A percentile compares a stretch with the other conserved stretches of the same genome.
phyloP scores from a whole-genome alignment of 53 echinoderm and acorn worm species.

The Holothuria leucospilota region DNA sequence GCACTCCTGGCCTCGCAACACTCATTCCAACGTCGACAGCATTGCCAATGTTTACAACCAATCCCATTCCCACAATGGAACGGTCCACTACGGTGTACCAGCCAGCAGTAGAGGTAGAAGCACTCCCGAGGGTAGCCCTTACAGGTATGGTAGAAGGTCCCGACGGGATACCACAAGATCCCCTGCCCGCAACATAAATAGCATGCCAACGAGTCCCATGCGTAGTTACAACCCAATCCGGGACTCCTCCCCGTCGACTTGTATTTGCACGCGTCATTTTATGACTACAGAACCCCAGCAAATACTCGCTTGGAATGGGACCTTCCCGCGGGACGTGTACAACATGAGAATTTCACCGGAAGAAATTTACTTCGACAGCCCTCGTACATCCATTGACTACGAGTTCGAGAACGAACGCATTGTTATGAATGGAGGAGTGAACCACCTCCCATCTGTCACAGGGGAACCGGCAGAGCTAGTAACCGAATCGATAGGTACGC shows the following conservation, averaged over 20 bases:
- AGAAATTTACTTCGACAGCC: slow-evolving; percentile 85
- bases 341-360: slow-evolving; percentile 69
- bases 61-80: slow-evolving; percentile 69
- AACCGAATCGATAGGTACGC: slow-evolving; percentile 85
- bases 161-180: slow-evolving; percentile 84
- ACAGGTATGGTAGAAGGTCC: slow-evolving; percentile 84
- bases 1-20: slow-evolving; percentile 77
- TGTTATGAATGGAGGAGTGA: slow-evolving; percentile 43
- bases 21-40: slow-evolving; percentile 65
- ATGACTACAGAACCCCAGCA: slow-evolving; percentile 79
- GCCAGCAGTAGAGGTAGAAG: slow-evolving; percentile 64
- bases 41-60: slow-evolving; percentile 69
- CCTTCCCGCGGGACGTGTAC: slow-evolving; percentile 95
- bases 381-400: slow-evolving; percentile 88
- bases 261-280: slow-evolving; percentile 70
- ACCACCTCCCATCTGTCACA: slow-evolving; percentile 61
- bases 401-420: slow-evolving; percentile 76
- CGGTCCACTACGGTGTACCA: slow-evolving; percentile 61
- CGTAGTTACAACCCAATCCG: slow-evolving; percentile 70
- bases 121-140: slow-evolving; percentile 75
- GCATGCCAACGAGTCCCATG: slow-evolving; percentile 90
- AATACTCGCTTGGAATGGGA: slow-evolving; percentile 97
- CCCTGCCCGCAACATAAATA: slow-evolving; percentile 77
- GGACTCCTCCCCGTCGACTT: slow-evolving; percentile 79
- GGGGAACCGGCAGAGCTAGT: slow-evolving; percentile 71